Evolutionary conservation across 2,888 invertebrate genomes (phyloP).

Genomic region (Hesperia comma): DNA sequence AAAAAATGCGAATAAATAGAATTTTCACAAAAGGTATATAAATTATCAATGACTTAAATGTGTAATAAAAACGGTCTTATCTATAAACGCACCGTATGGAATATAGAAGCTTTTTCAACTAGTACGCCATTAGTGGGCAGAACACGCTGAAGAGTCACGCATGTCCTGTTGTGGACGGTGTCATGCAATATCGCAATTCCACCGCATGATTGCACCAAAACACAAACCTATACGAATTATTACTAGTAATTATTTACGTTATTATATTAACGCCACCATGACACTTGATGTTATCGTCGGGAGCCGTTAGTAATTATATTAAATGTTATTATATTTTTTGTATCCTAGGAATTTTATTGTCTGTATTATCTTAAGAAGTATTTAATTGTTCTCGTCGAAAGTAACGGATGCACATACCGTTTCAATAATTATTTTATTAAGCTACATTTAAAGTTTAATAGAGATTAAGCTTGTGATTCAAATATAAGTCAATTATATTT

Average conservation of each 20-base stretch:
- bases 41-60: background rate
- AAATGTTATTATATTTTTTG: background rate
- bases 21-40: too few species aligned
- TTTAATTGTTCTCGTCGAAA: background rate
- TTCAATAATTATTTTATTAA: too few species aligned
- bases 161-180: constrained; percentile 39
- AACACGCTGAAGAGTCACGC: constrained; percentile 54
- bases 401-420: background rate
- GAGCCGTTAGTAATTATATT: background rate
- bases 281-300: constrained; percentile 23
- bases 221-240: constrained; percentile 29
- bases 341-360: background rate
- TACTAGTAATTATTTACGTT: constrained; percentile 28
- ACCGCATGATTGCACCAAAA: constrained; percentile 33
- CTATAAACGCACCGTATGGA: constrained; percentile 14
- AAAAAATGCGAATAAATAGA: too few species aligned
- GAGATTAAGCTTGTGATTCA: too few species aligned
- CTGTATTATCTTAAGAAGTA: background rate
- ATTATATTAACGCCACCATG: constrained; percentile 29
- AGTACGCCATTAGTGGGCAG: constrained; percentile 16
- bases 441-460: too few species aligned
- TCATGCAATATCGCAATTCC: constrained; percentile 67
- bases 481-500: too few species aligned
- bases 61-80: background rate
- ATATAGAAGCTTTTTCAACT: constrained; percentile 22